Evolutionary conservation across 2,113 vertebrate genomes (phyloP), one percentile per base, ranked within the genome.

Genomic region (Vombatus ursinus): DNA sequence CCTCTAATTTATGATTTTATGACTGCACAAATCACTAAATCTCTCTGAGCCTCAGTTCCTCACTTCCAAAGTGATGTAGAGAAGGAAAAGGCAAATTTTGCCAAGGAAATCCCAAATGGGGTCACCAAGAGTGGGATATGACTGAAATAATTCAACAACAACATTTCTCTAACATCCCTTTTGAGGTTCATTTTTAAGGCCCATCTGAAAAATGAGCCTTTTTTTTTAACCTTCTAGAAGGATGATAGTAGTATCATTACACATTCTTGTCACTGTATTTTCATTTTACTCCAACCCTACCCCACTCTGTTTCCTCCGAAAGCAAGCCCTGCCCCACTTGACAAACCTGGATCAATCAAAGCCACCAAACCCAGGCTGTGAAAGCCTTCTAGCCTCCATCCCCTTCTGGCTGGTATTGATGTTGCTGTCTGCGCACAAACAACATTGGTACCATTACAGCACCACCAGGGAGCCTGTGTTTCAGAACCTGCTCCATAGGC

Each of bases 401-500:
- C 47, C 47, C 16, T 57, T 47, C 77, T 68, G 28, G 14, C 10
- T 31, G 48, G 1, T 10, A 24, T 26, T 6, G 2, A 51, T 8
- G 24, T 3, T 31, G 8, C 23, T 49, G 0, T 50, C 26, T 7
- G 50, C 89, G 54, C 26, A 61, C 28, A 0, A 90, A 16, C 25
- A 52, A 3, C 0, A 0, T 5, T 23, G 49, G 90, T 50, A 19
- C 90, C 49, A 49, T 90, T 90, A 19, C 16, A 2, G 3, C 0
- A 0, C 26, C 2, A 52, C 25, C 47, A 16, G 28, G 10, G 4
- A 90, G 5, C 57, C 10, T 16, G 3, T 0, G 11, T 0, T 0
- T 11, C 10, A 44, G 50, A 94, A 22, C 90, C 26, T 19, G 23
- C 89, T 22, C 23, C 22, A 24, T 5, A 50, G 31, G 91, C 25